Percentiles rank a stretch among this genome's conserved stretches.
phyloP scores from a whole-genome alignment of 2,797 vertebrate genomes.

The Emys orbicularis region DNA sequence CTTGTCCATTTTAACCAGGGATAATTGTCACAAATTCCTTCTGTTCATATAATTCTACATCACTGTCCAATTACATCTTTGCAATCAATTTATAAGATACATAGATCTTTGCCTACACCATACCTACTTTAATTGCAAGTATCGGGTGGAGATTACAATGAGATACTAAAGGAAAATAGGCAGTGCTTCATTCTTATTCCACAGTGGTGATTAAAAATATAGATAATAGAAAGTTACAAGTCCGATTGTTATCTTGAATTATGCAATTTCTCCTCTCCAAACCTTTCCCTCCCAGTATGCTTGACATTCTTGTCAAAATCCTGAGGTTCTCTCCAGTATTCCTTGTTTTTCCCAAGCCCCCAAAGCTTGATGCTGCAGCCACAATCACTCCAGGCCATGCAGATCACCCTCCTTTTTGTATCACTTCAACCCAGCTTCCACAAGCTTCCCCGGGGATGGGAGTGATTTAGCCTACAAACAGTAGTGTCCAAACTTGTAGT shows the following conservation, averaged over 20 bases:
- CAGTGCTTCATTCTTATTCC: background rate
- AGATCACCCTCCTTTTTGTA: background rate
- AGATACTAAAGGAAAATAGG: constrained; percentile 1
- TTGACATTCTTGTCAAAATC: background rate
- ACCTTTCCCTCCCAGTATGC: background rate
- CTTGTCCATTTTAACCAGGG: background rate
- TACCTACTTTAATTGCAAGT: background rate
- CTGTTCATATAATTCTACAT: background rate
- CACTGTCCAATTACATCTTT: background rate
- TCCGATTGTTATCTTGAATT: background rate
- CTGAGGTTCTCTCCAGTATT: background rate
- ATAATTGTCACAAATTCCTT: background rate
- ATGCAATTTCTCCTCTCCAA: background rate
- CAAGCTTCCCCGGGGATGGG: background rate
- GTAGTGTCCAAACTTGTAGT: background rate
- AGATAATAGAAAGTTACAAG: background rate
- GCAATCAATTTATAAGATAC: constrained; percentile 1
- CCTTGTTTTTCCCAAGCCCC: background rate
- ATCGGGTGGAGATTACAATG: background rate
- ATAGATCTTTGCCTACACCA: background rate
- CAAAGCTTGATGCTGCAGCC: background rate
- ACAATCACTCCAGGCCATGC: background rate
- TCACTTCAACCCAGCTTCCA: background rate
- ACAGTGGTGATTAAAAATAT: background rate
- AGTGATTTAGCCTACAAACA: background rate